A percentile compares a stretch with the other conserved stretches of the same genome.
phyloP scores from a whole-genome alignment of 2,888 invertebrate genomes.

The Drosophila incognita region DNA sequence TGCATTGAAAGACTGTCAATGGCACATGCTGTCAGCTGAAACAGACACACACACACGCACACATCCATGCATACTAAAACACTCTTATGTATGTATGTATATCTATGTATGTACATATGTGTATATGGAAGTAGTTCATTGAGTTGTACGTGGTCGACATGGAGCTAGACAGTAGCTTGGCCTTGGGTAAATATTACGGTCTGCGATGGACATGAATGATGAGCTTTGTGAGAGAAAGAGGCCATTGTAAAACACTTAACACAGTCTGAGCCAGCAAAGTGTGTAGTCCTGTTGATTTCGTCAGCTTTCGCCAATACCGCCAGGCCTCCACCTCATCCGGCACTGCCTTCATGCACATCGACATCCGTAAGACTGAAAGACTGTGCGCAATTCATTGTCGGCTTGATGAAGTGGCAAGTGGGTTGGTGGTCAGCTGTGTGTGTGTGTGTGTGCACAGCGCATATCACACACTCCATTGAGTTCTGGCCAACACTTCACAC shows the following conservation, averaged over 20 bases:
- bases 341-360: conserved; percentile 1
- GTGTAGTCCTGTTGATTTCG: conserved; percentile 20
- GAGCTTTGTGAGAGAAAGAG: conserved; percentile 60
- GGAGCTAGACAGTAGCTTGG: conserved; percentile 40
- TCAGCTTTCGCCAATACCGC: background rate
- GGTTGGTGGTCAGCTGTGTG: conserved; percentile 50
- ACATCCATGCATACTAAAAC: conserved; percentile 1
- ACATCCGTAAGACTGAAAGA: conserved; percentile 62
- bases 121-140: conserved; percentile 21
- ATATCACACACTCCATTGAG: conserved; percentile 76
- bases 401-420: conserved; percentile 66
- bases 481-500: conserved; percentile 74
- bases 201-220: conserved; percentile 76
- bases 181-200: conserved; percentile 73
- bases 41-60: conserved; percentile 19
- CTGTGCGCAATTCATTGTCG: conserved; percentile 57
- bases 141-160: conserved; percentile 48
- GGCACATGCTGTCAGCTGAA: conserved; percentile 50
- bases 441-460: conserved; percentile 64
- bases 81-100: conserved; percentile 5
- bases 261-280: conserved; percentile 14
- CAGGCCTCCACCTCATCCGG: conserved; percentile 2
- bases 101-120: conserved; percentile 4
- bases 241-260: conserved; percentile 77
- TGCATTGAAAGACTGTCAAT: conserved; percentile 61